Conservation (phyloP, 2,113 vertebrate genomes). For the Strix aluco region DNA sequence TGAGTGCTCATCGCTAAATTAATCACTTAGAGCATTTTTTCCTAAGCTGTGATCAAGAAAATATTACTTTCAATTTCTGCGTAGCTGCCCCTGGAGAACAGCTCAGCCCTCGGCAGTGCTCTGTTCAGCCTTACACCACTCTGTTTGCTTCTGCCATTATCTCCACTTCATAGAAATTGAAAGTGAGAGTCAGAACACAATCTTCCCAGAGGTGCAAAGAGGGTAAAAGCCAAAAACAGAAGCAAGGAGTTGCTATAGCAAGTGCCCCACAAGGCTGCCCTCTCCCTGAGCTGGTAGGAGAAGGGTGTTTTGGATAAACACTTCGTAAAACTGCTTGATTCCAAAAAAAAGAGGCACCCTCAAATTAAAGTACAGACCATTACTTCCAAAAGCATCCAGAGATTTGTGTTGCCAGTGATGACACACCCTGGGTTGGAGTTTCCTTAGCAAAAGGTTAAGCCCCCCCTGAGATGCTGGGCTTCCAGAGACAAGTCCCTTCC, state of each 20-base stretch:
- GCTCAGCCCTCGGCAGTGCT: not conserved
- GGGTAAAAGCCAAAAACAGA: not conserved
- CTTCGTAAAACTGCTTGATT: not conserved
- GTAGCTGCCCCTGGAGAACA: not conserved
- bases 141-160: not conserved
- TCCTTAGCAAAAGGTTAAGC: not conserved
- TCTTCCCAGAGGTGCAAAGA: not conserved
- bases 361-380: not conserved
- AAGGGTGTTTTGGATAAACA: not conserved
- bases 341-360: not conserved
- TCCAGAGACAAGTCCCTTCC: not conserved
- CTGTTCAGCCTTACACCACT: not conserved
- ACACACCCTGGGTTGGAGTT: not conserved
- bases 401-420: not conserved
- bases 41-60: not conserved
- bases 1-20: not conserved
- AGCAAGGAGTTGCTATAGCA: not conserved
- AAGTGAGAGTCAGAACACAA: no score
- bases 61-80: not conserved
- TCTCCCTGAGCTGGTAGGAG: not conserved
- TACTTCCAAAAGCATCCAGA: not conserved
- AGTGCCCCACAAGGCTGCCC: not conserved
- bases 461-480: not conserved
- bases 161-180: rapidly evolving
- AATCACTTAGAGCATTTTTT: not conserved